A percentile compares a stretch with the other conserved stretches of the same genome.
phyloP scores from a whole-genome alignment of 2,888 invertebrate genomes.

The Amblyjoppa fuscipennis region DNA sequence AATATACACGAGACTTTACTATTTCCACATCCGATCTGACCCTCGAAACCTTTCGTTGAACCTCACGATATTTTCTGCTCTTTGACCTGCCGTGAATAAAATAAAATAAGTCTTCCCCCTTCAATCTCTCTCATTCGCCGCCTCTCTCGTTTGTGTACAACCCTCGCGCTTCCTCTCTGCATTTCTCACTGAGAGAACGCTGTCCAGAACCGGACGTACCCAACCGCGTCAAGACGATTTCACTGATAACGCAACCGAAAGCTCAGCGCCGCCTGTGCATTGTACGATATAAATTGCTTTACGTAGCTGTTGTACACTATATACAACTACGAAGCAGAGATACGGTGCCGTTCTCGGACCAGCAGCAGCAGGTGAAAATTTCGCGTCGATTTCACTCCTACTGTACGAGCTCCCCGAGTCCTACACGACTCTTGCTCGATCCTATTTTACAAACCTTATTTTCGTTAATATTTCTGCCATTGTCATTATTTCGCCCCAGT shows the following conservation, averaged over 20 bases:
- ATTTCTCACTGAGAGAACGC: slow-evolving; percentile 23
- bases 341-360: slow-evolving; percentile 3
- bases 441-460: neutral
- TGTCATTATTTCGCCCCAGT: neutral
- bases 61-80: slow-evolving; percentile 3
- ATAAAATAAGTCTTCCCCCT: neutral
- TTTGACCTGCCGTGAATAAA: slow-evolving; percentile 6
- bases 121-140: neutral
- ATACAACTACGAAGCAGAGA: neutral
- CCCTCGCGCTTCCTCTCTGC: slow-evolving; percentile 48
- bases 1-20: no score
- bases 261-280: slow-evolving; percentile 56
- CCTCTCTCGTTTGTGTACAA: slow-evolving; percentile 6
- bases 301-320: neutral
- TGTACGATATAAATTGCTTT: slow-evolving; percentile 50
- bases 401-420: neutral
- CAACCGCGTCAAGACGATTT: slow-evolving; percentile 70
- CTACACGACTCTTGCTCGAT: neutral
- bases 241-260: slow-evolving; percentile 72
- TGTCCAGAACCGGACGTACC: slow-evolving; percentile 58
- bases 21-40: slow-evolving; percentile 16
- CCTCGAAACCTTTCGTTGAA: slow-evolving; percentile 14
- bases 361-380: slow-evolving; percentile 18
- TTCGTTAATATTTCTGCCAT: neutral
- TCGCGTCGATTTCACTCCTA: slow-evolving; percentile 17